Base-by-base conservation (phyloP, 2,113 vertebrate genomes). In the Chamaea fasciata region DNA sequence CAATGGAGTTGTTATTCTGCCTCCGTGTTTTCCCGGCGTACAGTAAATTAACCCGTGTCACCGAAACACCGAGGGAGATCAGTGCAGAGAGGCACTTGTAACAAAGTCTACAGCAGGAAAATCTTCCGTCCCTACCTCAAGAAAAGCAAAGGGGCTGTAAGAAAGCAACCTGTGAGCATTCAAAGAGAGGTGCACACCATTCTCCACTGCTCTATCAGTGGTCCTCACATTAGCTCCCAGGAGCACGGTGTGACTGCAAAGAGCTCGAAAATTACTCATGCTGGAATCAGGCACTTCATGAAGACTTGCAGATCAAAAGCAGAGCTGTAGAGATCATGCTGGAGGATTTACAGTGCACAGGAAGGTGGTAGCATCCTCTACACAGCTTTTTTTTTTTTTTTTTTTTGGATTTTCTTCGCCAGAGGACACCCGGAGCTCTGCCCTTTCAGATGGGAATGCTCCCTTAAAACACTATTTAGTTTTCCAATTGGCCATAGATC, bases 1-100 rank as follows among this genome's bases (percentile, higher is more conserved):
- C 85, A 96, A 95, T 68, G 71, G 68, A 70, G 87, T 53, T 95
- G 90, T 92, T 94, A 83, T 70, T 92, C 85, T 97, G 92, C 44
- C 73, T 80, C 79, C 39, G 4, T 63, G 85, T 91, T 92, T 88
- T 91, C 50, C 50, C 82, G 74, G 92, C 19, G 59, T 5, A 91
- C 87, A 90, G 90, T 50, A 27, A 96, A 91, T 96, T 94, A 97
- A 96, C 93, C 92, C 33, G 0, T 74, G 79, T n/a, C 91, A 80
- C 82, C 3, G 0, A 59, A 84, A 53, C 19, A 0, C 75, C 63
- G 4, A 91, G 82, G 87, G 75, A 91, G 75, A 2, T 86, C 68
- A 37, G 18, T n/a, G 92, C 92, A 78, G 74, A 85, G 44, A 84
- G 67, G 41, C 93, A 55, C 90, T 79, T 59, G 85, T 46, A 62